phyloP scores from a whole-genome alignment of 2,888 invertebrate genomes.

The Thymelicus lineola region DNA sequence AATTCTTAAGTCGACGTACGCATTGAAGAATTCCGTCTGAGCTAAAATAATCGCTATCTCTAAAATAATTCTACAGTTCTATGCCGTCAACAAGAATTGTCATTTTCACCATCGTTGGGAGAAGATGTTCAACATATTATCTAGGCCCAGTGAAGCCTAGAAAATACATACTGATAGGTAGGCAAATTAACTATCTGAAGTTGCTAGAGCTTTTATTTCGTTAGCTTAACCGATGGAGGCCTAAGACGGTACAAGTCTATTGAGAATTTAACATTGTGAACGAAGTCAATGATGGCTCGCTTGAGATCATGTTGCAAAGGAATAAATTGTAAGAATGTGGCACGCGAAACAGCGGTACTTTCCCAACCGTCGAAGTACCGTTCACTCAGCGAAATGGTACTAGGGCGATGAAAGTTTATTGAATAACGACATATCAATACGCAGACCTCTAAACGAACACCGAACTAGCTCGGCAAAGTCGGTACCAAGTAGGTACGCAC shows the following conservation, averaged over 20 bases:
- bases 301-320: constrained; percentile 23
- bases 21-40: neutral
- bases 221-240: neutral
- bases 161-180: too few relatives aligned
- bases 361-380: constrained; percentile 64
- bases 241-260: neutral
- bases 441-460: neutral
- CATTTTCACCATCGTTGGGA: too few relatives aligned
- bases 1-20: constrained; percentile 28
- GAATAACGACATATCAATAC: constrained; percentile 45
- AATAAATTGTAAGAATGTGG: constrained; percentile 53
- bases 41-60: too few relatives aligned
- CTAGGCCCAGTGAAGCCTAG: too few relatives aligned
- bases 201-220: neutral
- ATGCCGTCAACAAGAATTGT: too few relatives aligned
- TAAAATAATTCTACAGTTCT: too few relatives aligned
- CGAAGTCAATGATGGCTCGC: constrained; percentile 19
- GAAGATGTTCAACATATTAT: too few relatives aligned
- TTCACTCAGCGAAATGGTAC: constrained; percentile 63
- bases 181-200: too few relatives aligned
- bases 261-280: neutral
- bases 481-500: constrained; percentile 39
- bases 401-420: constrained; percentile 67
- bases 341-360: constrained; percentile 73
- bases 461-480: neutral